These are phyloP conservation scores for Marmota flaviventris DNA, from an alignment of 2,113 vertebrate genomes.

Conservation along the genomic window DNA sequence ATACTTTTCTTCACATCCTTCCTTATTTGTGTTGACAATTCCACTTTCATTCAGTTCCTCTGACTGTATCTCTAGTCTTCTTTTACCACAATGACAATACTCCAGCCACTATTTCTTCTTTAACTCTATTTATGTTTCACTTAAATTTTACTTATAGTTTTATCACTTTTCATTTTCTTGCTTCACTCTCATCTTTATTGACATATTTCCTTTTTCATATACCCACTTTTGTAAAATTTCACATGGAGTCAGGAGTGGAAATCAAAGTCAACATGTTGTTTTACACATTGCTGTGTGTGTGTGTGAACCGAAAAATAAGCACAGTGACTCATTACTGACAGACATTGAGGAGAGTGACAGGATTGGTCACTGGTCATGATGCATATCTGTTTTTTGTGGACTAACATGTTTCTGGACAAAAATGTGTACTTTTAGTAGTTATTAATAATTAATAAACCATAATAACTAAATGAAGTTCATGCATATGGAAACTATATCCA, in stretches of 20 bases:
- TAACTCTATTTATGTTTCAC: background rate
- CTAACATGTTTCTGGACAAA: background rate
- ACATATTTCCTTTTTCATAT: background rate
- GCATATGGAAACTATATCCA: too few relatives aligned
- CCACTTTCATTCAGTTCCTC: background rate
- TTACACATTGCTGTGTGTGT: background rate
- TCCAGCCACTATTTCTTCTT: background rate
- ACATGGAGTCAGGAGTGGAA: background rate
- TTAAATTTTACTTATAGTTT: background rate
- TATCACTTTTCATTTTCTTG: background rate
- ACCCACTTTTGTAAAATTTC: background rate
- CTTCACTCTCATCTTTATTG: background rate
- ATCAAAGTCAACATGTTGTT: background rate
- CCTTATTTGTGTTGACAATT: background rate
- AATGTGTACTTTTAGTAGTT: background rate
- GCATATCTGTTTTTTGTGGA: background rate
- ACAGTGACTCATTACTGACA: background rate
- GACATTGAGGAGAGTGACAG: background rate
- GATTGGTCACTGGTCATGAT: background rate
- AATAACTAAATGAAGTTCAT: background rate
- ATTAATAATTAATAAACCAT: background rate
- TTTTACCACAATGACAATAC: background rate
- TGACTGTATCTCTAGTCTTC: background rate
- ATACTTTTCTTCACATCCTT: background rate
- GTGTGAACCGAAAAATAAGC: background rate